A percentile compares a stretch with the other conserved stretches of the same genome.
These are phyloP conservation scores for Girardinus metallicus DNA, from an alignment of 2,797 vertebrate species.

Conservation along the genomic window DNA sequence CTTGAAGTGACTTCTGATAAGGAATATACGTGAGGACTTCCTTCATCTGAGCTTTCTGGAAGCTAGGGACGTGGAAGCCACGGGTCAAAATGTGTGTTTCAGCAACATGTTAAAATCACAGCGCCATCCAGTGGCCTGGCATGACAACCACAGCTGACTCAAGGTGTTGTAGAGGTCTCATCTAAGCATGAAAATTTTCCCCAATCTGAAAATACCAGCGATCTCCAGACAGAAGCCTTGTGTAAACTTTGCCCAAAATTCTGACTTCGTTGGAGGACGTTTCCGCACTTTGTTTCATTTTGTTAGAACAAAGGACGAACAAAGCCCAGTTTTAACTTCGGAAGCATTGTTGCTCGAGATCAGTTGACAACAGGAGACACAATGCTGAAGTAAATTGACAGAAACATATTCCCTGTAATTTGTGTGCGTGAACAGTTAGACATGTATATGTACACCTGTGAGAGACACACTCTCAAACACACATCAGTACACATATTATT, in stretches of 20 bases:
- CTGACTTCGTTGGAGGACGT: constrained; percentile 43
- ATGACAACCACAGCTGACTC: too few relatives aligned
- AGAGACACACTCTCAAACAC: not conserved
- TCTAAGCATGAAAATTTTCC: not conserved
- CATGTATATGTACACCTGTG: not conserved
- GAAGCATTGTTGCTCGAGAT: constrained; percentile 20
- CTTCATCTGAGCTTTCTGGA: too few relatives aligned
- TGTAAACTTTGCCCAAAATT: constrained; percentile 17
- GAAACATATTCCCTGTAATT: not conserved
- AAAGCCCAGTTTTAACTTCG: constrained; percentile 41
- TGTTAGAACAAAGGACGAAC: constrained; percentile 21
- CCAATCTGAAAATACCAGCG: not conserved
- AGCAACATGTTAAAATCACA: too few relatives aligned
- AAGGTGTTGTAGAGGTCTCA: too few relatives aligned
- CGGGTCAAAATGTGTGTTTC: too few relatives aligned
- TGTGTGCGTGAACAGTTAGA: not conserved
- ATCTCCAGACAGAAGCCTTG: not conserved
- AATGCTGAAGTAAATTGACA: not conserved
- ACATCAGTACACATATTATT: not conserved
- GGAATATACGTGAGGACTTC: too few relatives aligned
- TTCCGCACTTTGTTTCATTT: constrained; percentile 43
- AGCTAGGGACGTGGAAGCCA: too few relatives aligned
- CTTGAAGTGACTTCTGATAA: too few relatives aligned
- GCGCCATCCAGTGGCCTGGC: too few relatives aligned
- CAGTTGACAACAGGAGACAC: not conserved